Conservation (phyloP, 2,797 vertebrate species). For the Siniperca obscura region DNA sequence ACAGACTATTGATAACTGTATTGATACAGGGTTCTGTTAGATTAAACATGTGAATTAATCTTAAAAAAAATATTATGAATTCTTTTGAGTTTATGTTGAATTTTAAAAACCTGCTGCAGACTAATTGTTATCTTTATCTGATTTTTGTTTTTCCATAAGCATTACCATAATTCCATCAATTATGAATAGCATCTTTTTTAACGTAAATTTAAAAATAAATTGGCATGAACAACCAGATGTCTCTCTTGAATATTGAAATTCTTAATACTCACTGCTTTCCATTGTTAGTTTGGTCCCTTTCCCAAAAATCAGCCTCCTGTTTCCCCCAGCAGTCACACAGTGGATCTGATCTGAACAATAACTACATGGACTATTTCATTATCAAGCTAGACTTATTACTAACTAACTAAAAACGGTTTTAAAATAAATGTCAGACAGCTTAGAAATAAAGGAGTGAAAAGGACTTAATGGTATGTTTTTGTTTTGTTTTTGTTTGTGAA, state of each 20-base stretch:
- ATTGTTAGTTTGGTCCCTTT: constrained; percentile 28
- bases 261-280: constrained; percentile 30
- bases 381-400: not conserved
- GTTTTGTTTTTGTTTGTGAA: not conserved
- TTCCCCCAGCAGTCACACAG: constrained; percentile 24
- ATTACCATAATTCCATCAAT: not conserved
- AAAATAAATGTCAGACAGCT: too few relatives aligned
- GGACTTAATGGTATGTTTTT: not conserved
- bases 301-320: constrained; percentile 27
- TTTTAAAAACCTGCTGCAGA: not conserved
- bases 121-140: not conserved
- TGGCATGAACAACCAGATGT: not conserved
- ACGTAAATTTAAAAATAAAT: not conserved
- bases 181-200: too few relatives aligned
- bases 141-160: not conserved
- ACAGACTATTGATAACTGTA: not conserved
- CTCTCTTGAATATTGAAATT: not conserved
- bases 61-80: not conserved
- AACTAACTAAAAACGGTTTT: not conserved
- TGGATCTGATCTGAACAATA: constrained; percentile 10
- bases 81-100: not conserved
- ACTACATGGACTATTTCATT: not conserved
- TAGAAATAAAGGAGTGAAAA: not conserved
- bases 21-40: not conserved
- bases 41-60: not conserved